Evolutionary conservation across 2,113 vertebrate genomes (phyloP), one percentile per base, ranked within the genome.

Genomic region (Malaclemys terrapin): DNA sequence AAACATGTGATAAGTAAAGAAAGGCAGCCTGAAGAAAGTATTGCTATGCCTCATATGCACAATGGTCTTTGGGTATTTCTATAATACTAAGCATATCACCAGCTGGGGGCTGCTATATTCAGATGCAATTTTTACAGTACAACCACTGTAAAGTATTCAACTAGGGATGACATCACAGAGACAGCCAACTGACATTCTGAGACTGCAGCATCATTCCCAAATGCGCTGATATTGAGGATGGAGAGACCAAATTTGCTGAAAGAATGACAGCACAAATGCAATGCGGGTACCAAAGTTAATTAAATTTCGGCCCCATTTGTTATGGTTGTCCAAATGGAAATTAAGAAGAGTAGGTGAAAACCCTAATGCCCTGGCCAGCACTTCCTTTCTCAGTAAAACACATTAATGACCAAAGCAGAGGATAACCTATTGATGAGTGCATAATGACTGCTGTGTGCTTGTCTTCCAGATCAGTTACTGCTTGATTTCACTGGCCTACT

Each of bases 1-100:
- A 84, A 95, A 79, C 84, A 89, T 81, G 20, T 89, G 75, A 87
- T 54, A 94, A 91, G 50, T 75, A 85, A 76, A 93, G 35, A 80
- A 88, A 89, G 5, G 16, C 10, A 88, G 17, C 4, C 7, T 83
- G 82, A 76, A 90, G 35, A 62, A 47, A 91, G 47, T 24, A 84
- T 65, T 4, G 2, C 85, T 4, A 29, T 80, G 42, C 24, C 45
- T 78, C 22, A 2, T 52, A 80, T 76, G 87, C 54, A 12, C 29
- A 65, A 8, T 29, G 9, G n/a, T 12, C 29, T 20, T 7, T 47
- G 38, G 12, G 7, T 78, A 78, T 47, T 42, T 47, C 24, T 50
- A 81, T 50, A 17, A 62, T 27, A 62, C 24, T 35, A 53, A 87
- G 42, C 25, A 87, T n/a, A 76, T 62, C 45, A 59, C 10, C 22